Conservation (phyloP, 2,888 invertebrate species). For the Thelaira solivaga region DNA sequence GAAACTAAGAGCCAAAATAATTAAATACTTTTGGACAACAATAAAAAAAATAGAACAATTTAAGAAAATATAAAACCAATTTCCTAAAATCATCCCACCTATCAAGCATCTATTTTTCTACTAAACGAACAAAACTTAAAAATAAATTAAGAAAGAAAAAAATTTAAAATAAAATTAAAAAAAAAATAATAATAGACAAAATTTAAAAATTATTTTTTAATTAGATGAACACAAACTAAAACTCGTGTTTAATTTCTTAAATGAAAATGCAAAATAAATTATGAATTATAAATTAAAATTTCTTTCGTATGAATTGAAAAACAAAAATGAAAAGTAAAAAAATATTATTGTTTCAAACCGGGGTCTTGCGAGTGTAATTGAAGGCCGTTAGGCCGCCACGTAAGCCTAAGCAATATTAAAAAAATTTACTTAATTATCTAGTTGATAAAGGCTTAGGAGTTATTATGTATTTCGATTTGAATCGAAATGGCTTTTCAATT, state of each 20-base stretch:
- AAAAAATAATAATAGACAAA: constrained; percentile 38
- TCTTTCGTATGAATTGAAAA: no score
- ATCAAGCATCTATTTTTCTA: constrained; percentile 74
- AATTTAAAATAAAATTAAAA: constrained; percentile 52
- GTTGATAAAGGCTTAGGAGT: no score
- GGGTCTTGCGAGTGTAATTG: no score
- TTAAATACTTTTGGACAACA: constrained; percentile 32
- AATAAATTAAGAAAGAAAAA: constrained; percentile 50
- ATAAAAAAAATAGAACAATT: constrained; percentile 25
- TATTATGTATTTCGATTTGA: no score
- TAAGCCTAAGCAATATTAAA: no score
- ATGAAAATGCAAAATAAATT: not conserved
- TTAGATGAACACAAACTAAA: constrained; percentile 26
- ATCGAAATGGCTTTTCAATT: no score
- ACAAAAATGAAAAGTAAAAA: no score
- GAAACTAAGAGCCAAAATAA: constrained; percentile 46
- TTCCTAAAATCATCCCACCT: constrained; percentile 77
- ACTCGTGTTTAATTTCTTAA: constrained; percentile 29
- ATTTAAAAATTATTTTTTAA: constrained; percentile 39
- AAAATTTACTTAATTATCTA: no score
- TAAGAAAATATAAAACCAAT: constrained; percentile 62
- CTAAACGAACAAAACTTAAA: constrained; percentile 59
- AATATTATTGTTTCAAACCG: no score
- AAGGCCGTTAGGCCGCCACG: no score
- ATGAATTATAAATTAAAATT: no score